phyloP scores from a whole-genome alignment of 2,888 invertebrate species.

The Morinoia aosen region DNA sequence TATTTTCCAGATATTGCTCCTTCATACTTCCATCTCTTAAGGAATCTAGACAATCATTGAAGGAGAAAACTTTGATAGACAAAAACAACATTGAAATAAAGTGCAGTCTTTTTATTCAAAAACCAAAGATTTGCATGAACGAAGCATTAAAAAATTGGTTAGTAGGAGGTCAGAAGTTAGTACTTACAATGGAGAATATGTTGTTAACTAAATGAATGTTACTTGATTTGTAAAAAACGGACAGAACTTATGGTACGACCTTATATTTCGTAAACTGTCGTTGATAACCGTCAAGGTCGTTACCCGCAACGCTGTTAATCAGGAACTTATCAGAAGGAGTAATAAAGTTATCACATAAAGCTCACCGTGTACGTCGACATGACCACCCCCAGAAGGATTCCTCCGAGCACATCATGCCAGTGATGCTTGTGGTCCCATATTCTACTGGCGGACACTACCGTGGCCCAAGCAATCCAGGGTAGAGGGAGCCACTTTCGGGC shows the following conservation, averaged over 20 bases:
- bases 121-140: no score
- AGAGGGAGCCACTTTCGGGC: slow-evolving; percentile 78
- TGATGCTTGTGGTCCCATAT: slow-evolving; percentile 83
- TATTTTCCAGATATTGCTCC: no score
- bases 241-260: background rate
- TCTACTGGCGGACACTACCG: slow-evolving; percentile 79
- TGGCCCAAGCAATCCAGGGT: slow-evolving; percentile 77
- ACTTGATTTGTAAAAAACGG: no score
- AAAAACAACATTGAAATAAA: background rate
- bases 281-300: background rate
- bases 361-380: slow-evolving; percentile 21
- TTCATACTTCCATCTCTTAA: no score
- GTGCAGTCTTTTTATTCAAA: no score
- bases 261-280: background rate
- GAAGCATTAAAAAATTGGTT: no score
- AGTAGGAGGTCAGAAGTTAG: no score
- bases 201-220: no score
- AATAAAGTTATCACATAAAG: background rate
- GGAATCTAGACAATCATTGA: no score
- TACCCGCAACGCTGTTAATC: background rate
- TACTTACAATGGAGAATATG: no score
- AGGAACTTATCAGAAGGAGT: background rate
- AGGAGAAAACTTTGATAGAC: background rate
- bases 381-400: slow-evolving; percentile 75
- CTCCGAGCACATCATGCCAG: slow-evolving; percentile 84